Evolutionary conservation across 1,140 invertebrate genomes (phyloP), one percentile per base, ranked within the genome.

Genomic region (Potamilus streckersoni): DNA sequence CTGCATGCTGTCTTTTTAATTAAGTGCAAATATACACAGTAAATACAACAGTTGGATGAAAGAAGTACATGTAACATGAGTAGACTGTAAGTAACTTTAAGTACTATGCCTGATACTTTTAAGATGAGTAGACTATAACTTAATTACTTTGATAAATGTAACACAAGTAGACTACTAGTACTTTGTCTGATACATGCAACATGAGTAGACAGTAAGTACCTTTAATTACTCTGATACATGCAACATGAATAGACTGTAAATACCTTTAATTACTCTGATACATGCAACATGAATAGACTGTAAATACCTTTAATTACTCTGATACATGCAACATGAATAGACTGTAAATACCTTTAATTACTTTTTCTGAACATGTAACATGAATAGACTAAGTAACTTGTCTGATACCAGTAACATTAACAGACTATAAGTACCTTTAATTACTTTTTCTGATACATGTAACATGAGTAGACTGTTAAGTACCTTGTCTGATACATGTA

Each of bases 31-130:
- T 49, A 49, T 49, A 49, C 38, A 49, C 38, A 49, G 11, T 6
- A 49, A 49, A 49, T 49, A 6, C 38, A 49, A 49, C 6, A 49
- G 38, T 8, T 49, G 38, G 38, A 49, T 49, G 27, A 20, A 5
- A 11, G 0, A 27, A 31, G 27, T 66, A 23, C 31, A 4, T 66
- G 31, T 16, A 27, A 66, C n/a, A 66, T 66, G 19, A 66, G 0
- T 20, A 66, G 17, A 20, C 65, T 66, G n/a, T 23, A n/a, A 11
- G 66, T 78, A 90, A 89, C 89, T 82, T 93, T 92, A 0, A 93
- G 83, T 38, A 89, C 87, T 71, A 78, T 81, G 76, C 90, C 89
- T 20, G 16, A 27, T 66, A 23, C 31, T 31, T 66, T 4, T 16
- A 27, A 66, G 12, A 66, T 66, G 19, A 66, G 11, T 20, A 66